A percentile compares a stretch with the other conserved stretches of the same genome.
Conservation (phyloP, 2,888 invertebrate genomes). For the Orthosia incerta region DNA sequence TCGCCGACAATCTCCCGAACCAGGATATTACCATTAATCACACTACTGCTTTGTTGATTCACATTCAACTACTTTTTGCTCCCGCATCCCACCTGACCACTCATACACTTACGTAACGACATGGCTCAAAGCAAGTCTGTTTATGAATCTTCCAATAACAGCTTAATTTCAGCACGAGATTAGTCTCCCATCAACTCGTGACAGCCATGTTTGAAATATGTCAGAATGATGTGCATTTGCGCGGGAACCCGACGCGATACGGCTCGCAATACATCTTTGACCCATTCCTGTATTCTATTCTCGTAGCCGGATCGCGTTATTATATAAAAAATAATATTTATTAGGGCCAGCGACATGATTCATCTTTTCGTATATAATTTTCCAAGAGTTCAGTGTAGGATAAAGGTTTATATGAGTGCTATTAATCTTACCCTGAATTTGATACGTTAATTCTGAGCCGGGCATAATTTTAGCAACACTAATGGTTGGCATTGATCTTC, state of each 20-base stretch:
- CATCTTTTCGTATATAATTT: constrained; percentile 41
- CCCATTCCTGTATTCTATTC: constrained; percentile 65
- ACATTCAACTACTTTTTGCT: constrained; percentile 50
- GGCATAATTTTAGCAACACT: constrained; percentile 39
- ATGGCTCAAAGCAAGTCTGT: constrained; percentile 59
- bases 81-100: constrained; percentile 48
- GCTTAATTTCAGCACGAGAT: constrained; percentile 60
- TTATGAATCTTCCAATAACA: constrained; percentile 60
- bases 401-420: constrained; percentile 48
- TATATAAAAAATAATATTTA: constrained; percentile 59
- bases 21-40: constrained; percentile 50
- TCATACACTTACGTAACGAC: constrained; percentile 59
- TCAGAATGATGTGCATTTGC: constrained; percentile 61
- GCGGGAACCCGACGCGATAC: constrained; percentile 58
- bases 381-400: constrained; percentile 56
- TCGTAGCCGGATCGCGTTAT: constrained; percentile 46
- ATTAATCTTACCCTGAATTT: constrained; percentile 49
- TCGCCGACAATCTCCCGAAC: constrained; percentile 19
- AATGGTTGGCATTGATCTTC: constrained; percentile 54
- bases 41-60: constrained; percentile 43
- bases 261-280: constrained; percentile 59
- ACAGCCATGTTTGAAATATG: constrained; percentile 67
- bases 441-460: constrained; percentile 33
- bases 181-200: constrained; percentile 53
- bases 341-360: constrained; percentile 48